Conservation (phyloP, 2,888 invertebrate species). For the Ectemnius lituratus region DNA sequence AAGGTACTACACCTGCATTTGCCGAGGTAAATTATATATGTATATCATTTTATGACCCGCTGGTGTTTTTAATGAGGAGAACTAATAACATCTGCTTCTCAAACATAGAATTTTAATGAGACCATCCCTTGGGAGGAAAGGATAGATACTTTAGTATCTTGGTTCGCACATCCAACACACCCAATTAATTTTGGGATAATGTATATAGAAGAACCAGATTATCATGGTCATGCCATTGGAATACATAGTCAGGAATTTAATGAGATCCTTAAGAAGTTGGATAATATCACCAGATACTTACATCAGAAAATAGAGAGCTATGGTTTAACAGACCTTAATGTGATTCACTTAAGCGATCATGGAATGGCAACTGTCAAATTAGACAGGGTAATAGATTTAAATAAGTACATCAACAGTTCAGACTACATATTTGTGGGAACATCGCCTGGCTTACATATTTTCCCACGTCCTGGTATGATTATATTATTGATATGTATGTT, state of each 20-base stretch:
- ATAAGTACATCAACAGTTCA: slow-evolving; percentile 78
- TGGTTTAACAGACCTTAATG: slow-evolving; percentile 81
- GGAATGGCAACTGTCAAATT: slow-evolving; percentile 82
- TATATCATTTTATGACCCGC: background rate
- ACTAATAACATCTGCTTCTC: slow-evolving; percentile 9
- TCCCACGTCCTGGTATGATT: slow-evolving; percentile 79
- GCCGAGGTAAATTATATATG: slow-evolving; percentile 55
- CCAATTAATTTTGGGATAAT: slow-evolving; percentile 85
- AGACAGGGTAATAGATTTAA: slow-evolving; percentile 80
- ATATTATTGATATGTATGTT: slow-evolving; percentile 3
- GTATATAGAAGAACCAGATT: slow-evolving; percentile 86
- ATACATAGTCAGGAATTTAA: slow-evolving; percentile 78
- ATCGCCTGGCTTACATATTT: slow-evolving; percentile 82
- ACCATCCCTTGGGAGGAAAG: slow-evolving; percentile 79
- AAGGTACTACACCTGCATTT: slow-evolving; percentile 78
- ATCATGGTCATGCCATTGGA: slow-evolving; percentile 82
- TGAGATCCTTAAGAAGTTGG: slow-evolving; percentile 78
- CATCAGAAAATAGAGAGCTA: slow-evolving; percentile 79
- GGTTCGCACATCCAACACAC: slow-evolving; percentile 80
- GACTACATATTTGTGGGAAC: slow-evolving; percentile 79
- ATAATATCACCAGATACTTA: slow-evolving; percentile 81
- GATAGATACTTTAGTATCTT: slow-evolving; percentile 80
- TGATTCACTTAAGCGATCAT: slow-evolving; percentile 86
- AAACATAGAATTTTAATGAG: slow-evolving; percentile 69
- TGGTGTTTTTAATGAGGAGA: too few species aligned